Evolutionary conservation across 2,888 invertebrate genomes (phyloP), one percentile per base, ranked within the genome.

Genomic region (Chironomus riparius): DNA sequence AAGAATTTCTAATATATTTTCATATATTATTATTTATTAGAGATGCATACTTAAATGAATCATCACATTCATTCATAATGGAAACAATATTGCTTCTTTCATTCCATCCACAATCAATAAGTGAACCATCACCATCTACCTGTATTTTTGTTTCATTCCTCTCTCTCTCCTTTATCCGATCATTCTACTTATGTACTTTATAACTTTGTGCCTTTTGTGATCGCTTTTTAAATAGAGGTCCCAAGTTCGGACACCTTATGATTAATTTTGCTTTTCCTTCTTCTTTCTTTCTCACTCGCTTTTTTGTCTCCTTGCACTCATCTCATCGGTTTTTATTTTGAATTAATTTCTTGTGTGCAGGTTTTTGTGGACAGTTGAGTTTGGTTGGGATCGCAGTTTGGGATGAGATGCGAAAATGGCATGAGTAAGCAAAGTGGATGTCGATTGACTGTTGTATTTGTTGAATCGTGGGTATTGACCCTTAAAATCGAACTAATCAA

Each of bases 171-270:
- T 38, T 38, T 38, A 38, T 38, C 38, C 38, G 38, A 38, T 38
- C 38, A 38, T 38, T 38, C 38, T 38, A 38, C 38, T 38, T 38
- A 38, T 38, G 38, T 15, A 56, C n/a, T 18, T 56, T 21, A 70
- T 70, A 24, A 48, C 48, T 21, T 70, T 56, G 56, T 38, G 21
- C 21, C 24, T 38, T 47, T 48, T 68, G 47, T 74, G 74, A 74
- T 74, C 68, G 74, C 68, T 68, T 74, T 73, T 74, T 74, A 74
- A 74, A 74, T 68, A 74, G 74, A 48, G 68, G 65, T 74, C 68
- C 22, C 48, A 24, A 68, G 65, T 68, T 74, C 74, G 62, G 62
- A 72, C 72, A 74, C 74, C 74, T 74, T 74, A 68, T 74, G 68
- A 74, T 68, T 74, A 74, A 38, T 21, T 68, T 24, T 68, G 62